Evolutionary conservation across 2,113 vertebrate genomes (phyloP).

Genomic region (Eleginops maclovinus): DNA sequence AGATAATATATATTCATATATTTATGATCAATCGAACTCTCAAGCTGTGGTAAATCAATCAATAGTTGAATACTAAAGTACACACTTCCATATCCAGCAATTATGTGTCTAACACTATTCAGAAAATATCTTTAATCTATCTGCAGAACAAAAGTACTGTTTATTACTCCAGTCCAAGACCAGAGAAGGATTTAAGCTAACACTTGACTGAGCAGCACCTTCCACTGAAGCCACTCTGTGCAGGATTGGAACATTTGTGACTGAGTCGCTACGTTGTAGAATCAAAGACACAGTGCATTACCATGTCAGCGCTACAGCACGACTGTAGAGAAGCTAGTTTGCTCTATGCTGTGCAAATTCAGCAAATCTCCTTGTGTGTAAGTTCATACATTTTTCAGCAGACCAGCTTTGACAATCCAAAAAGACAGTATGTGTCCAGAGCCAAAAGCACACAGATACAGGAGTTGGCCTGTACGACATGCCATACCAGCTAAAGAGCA

Average conservation of each 20-base stretch:
- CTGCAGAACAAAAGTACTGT: not conserved
- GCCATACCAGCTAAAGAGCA: not conserved
- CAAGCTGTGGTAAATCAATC: not conserved
- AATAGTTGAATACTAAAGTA: not conserved
- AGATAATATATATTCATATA: not conserved
- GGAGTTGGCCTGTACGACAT: not conserved
- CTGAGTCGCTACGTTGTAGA: not conserved
- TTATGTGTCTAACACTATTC: not conserved
- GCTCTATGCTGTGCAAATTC: not conserved
- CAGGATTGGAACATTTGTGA: too few species aligned
- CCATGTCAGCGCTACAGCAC: not conserved
- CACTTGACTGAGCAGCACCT: too few species aligned
- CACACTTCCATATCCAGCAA: not conserved
- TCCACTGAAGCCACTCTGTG: too few species aligned
- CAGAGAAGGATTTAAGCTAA: too few species aligned
- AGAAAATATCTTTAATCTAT: not conserved
- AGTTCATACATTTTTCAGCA: not conserved
- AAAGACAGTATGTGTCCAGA: not conserved
- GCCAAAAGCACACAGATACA: not conserved
- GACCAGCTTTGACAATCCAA: not conserved
- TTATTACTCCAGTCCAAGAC: too few species aligned
- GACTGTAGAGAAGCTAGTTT: not conserved
- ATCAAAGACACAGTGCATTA: too few species aligned
- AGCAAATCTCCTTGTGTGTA: not conserved
- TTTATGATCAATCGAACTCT: not conserved